These are phyloP conservation scores for Deroplatys truncata DNA, from an alignment of 2,888 invertebrate genomes.

Conservation along the genomic window DNA sequence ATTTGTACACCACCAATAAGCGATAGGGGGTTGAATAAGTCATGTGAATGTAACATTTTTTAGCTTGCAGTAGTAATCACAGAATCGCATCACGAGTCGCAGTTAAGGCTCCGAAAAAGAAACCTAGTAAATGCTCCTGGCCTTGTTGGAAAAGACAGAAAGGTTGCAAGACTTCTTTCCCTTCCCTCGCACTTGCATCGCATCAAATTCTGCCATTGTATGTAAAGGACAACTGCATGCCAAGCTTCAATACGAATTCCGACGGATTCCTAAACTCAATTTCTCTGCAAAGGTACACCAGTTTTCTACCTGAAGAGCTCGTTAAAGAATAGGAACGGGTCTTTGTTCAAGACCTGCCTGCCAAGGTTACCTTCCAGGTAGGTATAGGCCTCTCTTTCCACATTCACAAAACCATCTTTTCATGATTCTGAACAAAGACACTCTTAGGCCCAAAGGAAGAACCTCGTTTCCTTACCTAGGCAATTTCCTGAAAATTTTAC, in stretches of 20 bases:
- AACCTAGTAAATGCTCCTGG: background rate
- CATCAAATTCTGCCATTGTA: background rate
- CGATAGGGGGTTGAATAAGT: too few relatives aligned
- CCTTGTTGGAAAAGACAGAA: background rate
- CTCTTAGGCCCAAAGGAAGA: background rate
- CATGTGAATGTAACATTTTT: too few relatives aligned
- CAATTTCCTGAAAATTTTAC: background rate
- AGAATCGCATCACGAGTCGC: background rate
- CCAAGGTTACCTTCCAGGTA: background rate
- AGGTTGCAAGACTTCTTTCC: background rate
- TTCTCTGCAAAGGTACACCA: background rate
- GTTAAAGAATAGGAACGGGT: background rate
- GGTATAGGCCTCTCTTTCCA: background rate
- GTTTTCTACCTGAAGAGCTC: background rate
- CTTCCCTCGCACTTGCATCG: too few relatives aligned
- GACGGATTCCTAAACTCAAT: background rate
- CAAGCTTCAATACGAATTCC: background rate
- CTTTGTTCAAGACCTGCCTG: background rate
- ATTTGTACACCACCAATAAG: too few relatives aligned
- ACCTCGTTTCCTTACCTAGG: background rate
- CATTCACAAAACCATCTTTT: background rate
- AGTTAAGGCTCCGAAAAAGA: background rate
- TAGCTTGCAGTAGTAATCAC: background rate
- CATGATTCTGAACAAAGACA: background rate
- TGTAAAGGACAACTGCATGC: background rate